These are phyloP conservation scores for Ganaspis brasiliensis DNA, from an alignment of 2,888 invertebrate genomes.

Conservation along the genomic window DNA sequence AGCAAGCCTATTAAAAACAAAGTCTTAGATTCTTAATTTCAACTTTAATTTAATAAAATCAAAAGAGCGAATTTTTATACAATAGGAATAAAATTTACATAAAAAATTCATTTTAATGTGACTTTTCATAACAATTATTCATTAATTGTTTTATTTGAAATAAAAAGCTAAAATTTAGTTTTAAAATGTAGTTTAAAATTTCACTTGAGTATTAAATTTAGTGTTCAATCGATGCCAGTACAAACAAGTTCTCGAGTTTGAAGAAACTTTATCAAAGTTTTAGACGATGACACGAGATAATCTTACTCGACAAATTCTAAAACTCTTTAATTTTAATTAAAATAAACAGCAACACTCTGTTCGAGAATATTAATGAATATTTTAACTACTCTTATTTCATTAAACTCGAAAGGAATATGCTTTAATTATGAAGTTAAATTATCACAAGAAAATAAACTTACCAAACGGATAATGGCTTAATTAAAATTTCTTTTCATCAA, in stretches of 20 bases:
- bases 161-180: too few relatives aligned
- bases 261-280: slow-evolving; percentile 3
- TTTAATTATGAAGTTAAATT: background rate
- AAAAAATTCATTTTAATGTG: too few relatives aligned
- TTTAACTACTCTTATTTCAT: background rate
- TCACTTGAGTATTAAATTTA: background rate
- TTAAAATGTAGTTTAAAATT: too few relatives aligned
- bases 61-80: too few relatives aligned
- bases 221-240: background rate
- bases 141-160: too few relatives aligned
- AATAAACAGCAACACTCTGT: background rate
- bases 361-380: background rate
- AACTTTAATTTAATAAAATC: too few relatives aligned
- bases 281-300: slow-evolving; percentile 1
- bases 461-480: background rate
- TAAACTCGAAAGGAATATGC: background rate
- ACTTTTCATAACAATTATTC: too few relatives aligned
- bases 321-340: background rate
- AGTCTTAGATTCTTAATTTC: too few relatives aligned
- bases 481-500: too few relatives aligned
- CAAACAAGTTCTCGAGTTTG: background rate
- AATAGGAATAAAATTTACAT: too few relatives aligned
- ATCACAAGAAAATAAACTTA: background rate
- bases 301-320: background rate
- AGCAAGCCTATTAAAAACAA: too few relatives aligned